Base-by-base conservation (phyloP, 2,888 invertebrate genomes). In the Fissipunctia ypsillon region DNA sequence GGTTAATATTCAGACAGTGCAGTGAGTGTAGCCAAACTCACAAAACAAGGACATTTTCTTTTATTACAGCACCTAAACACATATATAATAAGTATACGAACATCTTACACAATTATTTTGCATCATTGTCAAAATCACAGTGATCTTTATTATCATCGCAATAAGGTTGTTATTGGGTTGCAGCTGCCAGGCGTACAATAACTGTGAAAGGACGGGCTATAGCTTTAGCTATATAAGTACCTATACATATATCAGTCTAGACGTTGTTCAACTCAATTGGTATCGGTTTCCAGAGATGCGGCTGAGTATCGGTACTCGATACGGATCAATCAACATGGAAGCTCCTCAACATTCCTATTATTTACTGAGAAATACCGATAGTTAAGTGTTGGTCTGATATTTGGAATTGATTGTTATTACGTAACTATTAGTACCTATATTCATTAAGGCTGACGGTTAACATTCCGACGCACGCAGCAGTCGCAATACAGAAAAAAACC, bases 251-350 rank as follows among this genome's bases (percentile, higher is more conserved):
- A 19, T 38, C 25, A 38, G 60, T 38, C 59, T 60, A 60, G 35
- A 56, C 35, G 5, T 59, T 38, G 10, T 19, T 10, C 14, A 28
- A 31, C 10, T 38, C 16, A 60, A 68, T 68, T 68, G 54, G 16
- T 68, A 35, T 77, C 19, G 5, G 16, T 31, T 67, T 67, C 3
- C 52, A 28, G 43, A 66, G n/a, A 31, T 71, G 31, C 19, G 14
- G 14, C n/a, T n/a, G 25, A 16, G 22, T 60, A 38, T 54, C 52
- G 45, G 1, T 38, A 64, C 65, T 28, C 43, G 25, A 76, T 22
- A 38, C 19, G 19, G n/a, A 66, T 45, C 38, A 25, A 54, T 66
- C 12, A 77, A 56, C 22, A 56, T 19, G 0, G 12, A 54, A 54
- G 19, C 54, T 25, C 19, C 6, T 66, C 68, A 54, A 78, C 3